These are phyloP conservation scores for Alloscopus bannaensis DNA, from an alignment of 2,888 invertebrate species.

Conservation along the genomic window DNA sequence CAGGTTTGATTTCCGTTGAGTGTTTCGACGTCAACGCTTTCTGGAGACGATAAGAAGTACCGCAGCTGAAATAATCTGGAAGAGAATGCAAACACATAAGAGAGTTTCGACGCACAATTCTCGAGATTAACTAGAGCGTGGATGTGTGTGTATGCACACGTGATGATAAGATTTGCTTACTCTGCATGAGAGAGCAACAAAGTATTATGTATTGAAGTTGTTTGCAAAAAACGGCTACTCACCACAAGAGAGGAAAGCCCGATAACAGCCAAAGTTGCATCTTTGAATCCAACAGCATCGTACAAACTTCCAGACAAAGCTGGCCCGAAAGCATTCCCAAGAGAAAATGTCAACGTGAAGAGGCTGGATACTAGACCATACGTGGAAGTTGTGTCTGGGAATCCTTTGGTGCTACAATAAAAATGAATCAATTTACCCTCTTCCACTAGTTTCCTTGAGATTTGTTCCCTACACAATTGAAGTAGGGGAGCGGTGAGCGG, in stretches of 20 bases:
- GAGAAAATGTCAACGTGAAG: slow-evolving; percentile 67
- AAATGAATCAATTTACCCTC: slow-evolving; percentile 46
- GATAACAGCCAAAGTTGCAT: slow-evolving; percentile 59
- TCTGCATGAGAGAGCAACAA: not conserved
- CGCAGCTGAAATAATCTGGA: slow-evolving; percentile 27
- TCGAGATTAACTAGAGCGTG: not conserved
- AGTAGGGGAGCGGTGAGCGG: not conserved
- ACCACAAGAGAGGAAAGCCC: slow-evolving; percentile 59
- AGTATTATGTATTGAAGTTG: not conserved
- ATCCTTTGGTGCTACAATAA: slow-evolving; percentile 52
- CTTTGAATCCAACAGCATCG: slow-evolving; percentile 64
- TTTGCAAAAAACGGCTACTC: not conserved
- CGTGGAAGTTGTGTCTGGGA: slow-evolving; percentile 58
- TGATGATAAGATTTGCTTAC: not conserved
- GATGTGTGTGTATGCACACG: not conserved
- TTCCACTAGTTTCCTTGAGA: too few relatives aligned
- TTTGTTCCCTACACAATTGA: not conserved
- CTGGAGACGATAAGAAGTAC: slow-evolving; percentile 19
- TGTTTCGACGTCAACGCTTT: too few relatives aligned
- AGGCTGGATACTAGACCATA: slow-evolving; percentile 63
- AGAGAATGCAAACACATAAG: slow-evolving; percentile 27
- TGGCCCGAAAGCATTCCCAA: slow-evolving; percentile 68
- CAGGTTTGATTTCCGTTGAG: too few relatives aligned
- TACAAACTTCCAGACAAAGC: slow-evolving; percentile 62
- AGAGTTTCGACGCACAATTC: not conserved